Percentiles rank a stretch among this genome's conserved stretches.
Conservation (phyloP, 2,113 vertebrate species). For the Eptesicus fuscus region DNA sequence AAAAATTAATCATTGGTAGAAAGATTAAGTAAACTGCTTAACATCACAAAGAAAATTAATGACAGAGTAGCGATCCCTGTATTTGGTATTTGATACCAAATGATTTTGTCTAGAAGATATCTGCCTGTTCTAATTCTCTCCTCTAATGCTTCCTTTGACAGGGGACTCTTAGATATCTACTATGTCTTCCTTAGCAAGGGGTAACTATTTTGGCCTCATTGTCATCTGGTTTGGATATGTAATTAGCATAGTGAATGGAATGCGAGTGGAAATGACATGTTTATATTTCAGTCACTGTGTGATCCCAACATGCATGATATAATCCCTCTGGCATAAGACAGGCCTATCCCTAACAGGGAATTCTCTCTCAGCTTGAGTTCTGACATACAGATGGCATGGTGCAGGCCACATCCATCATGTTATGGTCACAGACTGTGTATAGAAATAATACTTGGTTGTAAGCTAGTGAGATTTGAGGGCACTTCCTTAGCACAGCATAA, state of each 20-base stretch:
- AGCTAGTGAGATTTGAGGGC: background rate
- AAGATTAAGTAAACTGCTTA: background rate
- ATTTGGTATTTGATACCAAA: background rate
- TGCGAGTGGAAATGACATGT: background rate
- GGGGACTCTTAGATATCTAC: background rate
- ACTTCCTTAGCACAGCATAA: background rate
- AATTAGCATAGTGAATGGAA: background rate
- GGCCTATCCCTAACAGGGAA: background rate
- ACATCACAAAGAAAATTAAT: background rate
- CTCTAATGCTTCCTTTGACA: background rate
- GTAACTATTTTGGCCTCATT: background rate
- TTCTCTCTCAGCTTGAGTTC: background rate
- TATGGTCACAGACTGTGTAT: background rate
- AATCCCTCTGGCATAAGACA: background rate
- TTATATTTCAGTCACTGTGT: background rate
- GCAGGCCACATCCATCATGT: rapidly evolving
- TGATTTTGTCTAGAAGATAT: background rate
- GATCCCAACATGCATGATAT: background rate
- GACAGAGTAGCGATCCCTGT: background rate
- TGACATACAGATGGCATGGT: background rate
- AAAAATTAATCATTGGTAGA: background rate
- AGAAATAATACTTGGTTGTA: background rate
- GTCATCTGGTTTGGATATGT: background rate
- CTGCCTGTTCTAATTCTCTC: background rate
- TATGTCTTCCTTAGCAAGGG: background rate